Evolutionary conservation across 2,888 invertebrate genomes (phyloP).

Genomic region (Volucella inanis): DNA sequence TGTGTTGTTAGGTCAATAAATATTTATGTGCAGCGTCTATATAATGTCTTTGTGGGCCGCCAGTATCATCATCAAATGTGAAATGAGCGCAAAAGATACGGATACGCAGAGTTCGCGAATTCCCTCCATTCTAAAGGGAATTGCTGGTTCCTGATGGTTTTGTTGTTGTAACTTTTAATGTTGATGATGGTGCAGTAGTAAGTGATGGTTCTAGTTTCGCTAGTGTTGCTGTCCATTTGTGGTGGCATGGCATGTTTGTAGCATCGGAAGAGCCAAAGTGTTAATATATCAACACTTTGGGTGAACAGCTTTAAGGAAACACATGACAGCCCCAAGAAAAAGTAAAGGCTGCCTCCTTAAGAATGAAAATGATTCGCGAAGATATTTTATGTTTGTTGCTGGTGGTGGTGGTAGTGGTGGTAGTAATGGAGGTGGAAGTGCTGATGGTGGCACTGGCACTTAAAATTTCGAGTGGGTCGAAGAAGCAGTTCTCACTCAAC

Average conservation of each 20-base stretch:
- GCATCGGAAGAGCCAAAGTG: constrained; percentile 73
- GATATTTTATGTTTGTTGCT: constrained; percentile 47
- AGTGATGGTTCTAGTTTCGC: constrained; percentile 6
- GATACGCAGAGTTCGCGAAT: constrained; percentile 39
- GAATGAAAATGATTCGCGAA: constrained; percentile 61
- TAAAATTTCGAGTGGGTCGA: too few relatives aligned
- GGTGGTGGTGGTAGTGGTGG: constrained; percentile 33
- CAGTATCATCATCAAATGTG: constrained; percentile 64
- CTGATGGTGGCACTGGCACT: constrained; percentile 1
- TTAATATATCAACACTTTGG: constrained; percentile 72
- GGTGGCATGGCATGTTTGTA: constrained; percentile 48
- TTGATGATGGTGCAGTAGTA: neutral
- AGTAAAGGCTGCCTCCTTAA: constrained; percentile 2
- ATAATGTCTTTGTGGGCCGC: constrained; percentile 51
- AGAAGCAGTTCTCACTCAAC: constrained; percentile 43
- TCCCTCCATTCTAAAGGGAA: neutral
- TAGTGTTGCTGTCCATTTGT: constrained; percentile 53
- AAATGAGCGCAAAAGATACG: constrained; percentile 47
- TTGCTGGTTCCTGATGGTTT: neutral
- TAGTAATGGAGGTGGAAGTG: constrained; percentile 53
- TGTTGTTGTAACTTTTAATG: constrained; percentile 16
- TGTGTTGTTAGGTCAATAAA: constrained; percentile 71
- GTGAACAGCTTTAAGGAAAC: constrained; percentile 56
- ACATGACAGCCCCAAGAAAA: constrained; percentile 22
- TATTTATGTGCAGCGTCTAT: constrained; percentile 51